These are phyloP conservation scores for Mohoua ochrocephala DNA, from an alignment of 2,113 vertebrate genomes.

Conservation along the genomic window DNA sequence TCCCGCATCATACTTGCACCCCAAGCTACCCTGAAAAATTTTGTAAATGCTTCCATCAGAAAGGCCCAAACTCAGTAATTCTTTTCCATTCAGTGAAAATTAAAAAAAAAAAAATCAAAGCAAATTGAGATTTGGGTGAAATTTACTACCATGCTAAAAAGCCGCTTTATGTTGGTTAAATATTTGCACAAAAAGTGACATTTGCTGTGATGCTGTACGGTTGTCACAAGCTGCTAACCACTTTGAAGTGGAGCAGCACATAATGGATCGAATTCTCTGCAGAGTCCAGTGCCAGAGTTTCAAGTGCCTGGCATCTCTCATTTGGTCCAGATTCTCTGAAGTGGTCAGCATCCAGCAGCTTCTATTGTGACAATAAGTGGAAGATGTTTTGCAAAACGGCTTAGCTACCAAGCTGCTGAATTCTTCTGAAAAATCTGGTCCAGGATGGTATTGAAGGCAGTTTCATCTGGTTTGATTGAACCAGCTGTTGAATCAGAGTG, in stretches of 20 bases:
- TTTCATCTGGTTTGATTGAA: constrained; percentile 53
- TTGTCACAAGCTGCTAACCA: constrained; percentile 46
- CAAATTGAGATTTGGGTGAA: constrained; percentile 28
- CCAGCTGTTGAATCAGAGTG: constrained; percentile 26
- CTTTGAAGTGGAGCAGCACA: constrained; percentile 62
- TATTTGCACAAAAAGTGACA: constrained; percentile 67
- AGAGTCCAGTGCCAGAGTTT: constrained; percentile 43
- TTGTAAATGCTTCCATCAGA: constrained; percentile 24
- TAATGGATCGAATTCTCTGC: constrained; percentile 51
- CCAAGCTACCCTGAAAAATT: not conserved
- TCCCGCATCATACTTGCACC: not conserved
- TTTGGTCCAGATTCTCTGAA: constrained; percentile 61
- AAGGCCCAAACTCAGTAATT: not conserved
- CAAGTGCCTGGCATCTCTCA: constrained; percentile 54
- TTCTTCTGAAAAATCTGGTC: constrained; percentile 61
- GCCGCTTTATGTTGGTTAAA: constrained; percentile 40
- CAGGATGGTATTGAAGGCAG: constrained; percentile 59
- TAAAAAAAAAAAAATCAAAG: constrained; percentile 23
- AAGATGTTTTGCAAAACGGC: constrained; percentile 63
- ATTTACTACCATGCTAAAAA: constrained; percentile 42
- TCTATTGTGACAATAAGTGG: constrained; percentile 62
- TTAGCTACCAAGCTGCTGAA: constrained; percentile 55
- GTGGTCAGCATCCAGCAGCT: constrained; percentile 65
- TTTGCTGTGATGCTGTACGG: constrained; percentile 50
- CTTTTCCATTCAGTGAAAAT: constrained; percentile 48